Base-by-base conservation (phyloP, 2,113 vertebrate genomes). In the Ammospiza nelsoni region DNA sequence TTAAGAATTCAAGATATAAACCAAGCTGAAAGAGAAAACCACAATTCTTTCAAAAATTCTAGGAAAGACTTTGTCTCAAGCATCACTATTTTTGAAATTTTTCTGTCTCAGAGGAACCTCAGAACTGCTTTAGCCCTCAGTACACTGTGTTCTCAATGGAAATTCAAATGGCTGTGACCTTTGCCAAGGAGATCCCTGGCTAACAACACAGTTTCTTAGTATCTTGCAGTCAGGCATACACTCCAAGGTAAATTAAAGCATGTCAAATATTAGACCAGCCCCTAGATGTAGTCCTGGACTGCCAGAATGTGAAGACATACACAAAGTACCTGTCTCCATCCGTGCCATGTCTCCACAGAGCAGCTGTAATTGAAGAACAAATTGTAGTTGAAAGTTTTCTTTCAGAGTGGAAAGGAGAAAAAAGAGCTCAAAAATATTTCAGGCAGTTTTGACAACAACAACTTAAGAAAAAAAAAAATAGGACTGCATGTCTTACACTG, bases 181-280 rank as follows among this genome's bases (percentile, higher is more conserved):
- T 91, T 96, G 94, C 83, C 92, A 84, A 94, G 80, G 92, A 93
- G 88, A 93, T 93, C 41, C 69, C 66, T 66, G 61, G 76, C 68
- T 90, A 90, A 88, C 2, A 5, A 62, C 46, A 75, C 65, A 65
- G 27, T 49, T 90, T 52, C 66, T 81, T 78, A 89, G 73, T 52
- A 28, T 65, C 68, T 46, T 57, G 31, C 35, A 72, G 69, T 33
- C 84, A 82, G 76, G 29, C 51, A 76, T 51, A 61, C 15, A 89
- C 55, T 86, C 57, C 69, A 92, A 76, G 59, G 72, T 59, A 91
- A 85, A 87, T 90, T 73, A 96, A 73, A 44, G 23, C 28, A 39
- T 74, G 51, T 58, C 78, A 87, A 63, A 43, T 84, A 74, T 35
- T 49, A 58, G 46, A 74, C 51, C 44, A 63, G 57, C 25, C 72